Percentiles rank a stretch among this genome's conserved stretches.
These are phyloP conservation scores for Xenus cinereus DNA, from an alignment of 2,113 vertebrate genomes.

Conservation along the genomic window DNA sequence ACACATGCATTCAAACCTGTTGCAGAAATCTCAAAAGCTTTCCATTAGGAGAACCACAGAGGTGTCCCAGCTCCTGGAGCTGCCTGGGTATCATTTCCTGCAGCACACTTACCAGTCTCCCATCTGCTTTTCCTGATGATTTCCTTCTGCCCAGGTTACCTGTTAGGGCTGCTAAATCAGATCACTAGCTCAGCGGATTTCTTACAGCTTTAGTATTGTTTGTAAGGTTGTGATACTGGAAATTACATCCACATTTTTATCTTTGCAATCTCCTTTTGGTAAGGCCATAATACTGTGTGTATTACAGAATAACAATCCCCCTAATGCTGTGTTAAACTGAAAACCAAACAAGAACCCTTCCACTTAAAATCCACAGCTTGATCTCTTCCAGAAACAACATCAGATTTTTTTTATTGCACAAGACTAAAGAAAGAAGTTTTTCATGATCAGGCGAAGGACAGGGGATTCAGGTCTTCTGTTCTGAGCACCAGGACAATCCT, in stretches of 20 bases:
- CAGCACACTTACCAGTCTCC: rapidly evolving
- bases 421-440: not conserved
- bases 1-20: not conserved
- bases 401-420: not conserved
- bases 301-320: not conserved
- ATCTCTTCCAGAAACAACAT: not conserved
- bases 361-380: not conserved
- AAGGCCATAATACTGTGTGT: not conserved
- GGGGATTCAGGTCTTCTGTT: not conserved
- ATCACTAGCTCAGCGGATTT: not conserved
- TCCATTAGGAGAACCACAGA: not conserved
- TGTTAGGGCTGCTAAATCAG: not conserved
- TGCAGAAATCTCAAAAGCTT: not conserved
- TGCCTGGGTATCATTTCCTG: not conserved
- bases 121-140: not conserved
- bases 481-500: not conserved
- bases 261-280: not conserved
- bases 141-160: not conserved
- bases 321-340: not conserved
- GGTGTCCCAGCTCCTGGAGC: not conserved
- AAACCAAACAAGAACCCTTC: not conserved
- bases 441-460: not conserved
- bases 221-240: not conserved
- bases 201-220: not conserved
- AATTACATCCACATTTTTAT: not conserved